A percentile compares a stretch with the other conserved stretches of the same genome.
Evolutionary conservation across 2,797 vertebrate species (phyloP).

Genomic region (Schizopygopsis pylzovi): DNA sequence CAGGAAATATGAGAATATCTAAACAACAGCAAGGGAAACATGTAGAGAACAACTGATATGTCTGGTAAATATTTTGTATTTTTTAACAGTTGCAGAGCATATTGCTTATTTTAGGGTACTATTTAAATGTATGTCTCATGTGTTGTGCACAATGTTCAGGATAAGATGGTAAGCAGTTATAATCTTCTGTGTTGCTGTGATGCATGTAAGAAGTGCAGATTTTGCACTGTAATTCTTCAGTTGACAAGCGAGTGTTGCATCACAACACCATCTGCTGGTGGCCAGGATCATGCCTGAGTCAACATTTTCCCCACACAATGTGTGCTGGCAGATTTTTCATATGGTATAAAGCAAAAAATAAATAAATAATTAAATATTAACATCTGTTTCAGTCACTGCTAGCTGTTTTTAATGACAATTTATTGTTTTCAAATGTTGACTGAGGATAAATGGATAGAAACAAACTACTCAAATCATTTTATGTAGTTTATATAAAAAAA

Average conservation of each 20-base stretch:
- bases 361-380: not conserved
- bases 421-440: slow-evolving; percentile 11
- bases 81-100: not conserved
- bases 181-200: not conserved
- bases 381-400: slow-evolving; percentile 26
- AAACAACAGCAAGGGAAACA: slow-evolving; percentile 35
- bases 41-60: slow-evolving; percentile 21
- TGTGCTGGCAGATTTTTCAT: not conserved
- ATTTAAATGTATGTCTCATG: not conserved
- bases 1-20: slow-evolving; percentile 28
- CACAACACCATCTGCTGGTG: slow-evolving; percentile 74
- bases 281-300: not conserved
- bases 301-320: slow-evolving; percentile 10
- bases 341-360: not conserved
- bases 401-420: not conserved
- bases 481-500: not conserved
- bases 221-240: slow-evolving; percentile 1
- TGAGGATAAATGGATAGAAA: slow-evolving; percentile 13
- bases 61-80: not conserved
- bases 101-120: not conserved
- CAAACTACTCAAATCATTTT: not conserved
- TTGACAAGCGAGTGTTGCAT: slow-evolving; percentile 31
- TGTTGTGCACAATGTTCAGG: not conserved
- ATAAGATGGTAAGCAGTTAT: not conserved
- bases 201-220: slow-evolving; percentile 1